Base-by-base conservation (phyloP, 2,888 invertebrate species). In the Tetragnatha montana region DNA sequence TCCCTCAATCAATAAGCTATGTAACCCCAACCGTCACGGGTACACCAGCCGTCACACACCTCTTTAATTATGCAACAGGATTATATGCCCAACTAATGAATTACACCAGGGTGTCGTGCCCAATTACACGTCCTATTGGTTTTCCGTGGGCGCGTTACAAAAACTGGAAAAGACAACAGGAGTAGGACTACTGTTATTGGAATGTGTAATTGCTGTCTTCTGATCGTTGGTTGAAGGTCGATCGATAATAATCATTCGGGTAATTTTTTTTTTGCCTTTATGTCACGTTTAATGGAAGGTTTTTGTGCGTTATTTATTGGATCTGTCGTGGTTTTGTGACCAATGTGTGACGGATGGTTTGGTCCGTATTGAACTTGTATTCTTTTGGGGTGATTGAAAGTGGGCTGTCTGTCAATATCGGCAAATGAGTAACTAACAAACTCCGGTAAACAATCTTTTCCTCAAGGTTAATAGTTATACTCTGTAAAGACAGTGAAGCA, bases 21-120 rank as follows among this genome's bases (percentile, higher is more conserved):
- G 60, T 12, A 51, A 21, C 21, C 14, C 7, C 19, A 21, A 78
- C 17, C 50, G 78, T 47, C 22, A 78, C 60, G 78, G 35, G 17
- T 60, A 60, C 60, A 4, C 35, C 35, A 4, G 12, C 60, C 60
- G 60, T 17, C 60, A 60, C 17, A 60, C 17, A 12, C 73, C 71
- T 19, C 51, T 60, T 73, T 12, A 81, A 81, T 81, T 73, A 73
- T 81, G 81, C 22, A 81, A 71, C n/a, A 21, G 81, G 73, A 81
- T 81, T 81, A 73, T 81, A 21, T 81, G 73, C 73, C 73, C 4
- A 14, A 7, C 12, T 73, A 81, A 81, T 81, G 73, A 81, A 81
- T 81, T 81, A 81, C 73, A n/a, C 3, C 19, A 22, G 70, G 70
- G 78, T 79, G 85, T 79, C 85, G 85, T 85, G 85, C 79, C 51